These are phyloP conservation scores for Phymanthus crucifer DNA, from an alignment of 92 coral and sea anemone genomes.

Conservation along the genomic window DNA sequence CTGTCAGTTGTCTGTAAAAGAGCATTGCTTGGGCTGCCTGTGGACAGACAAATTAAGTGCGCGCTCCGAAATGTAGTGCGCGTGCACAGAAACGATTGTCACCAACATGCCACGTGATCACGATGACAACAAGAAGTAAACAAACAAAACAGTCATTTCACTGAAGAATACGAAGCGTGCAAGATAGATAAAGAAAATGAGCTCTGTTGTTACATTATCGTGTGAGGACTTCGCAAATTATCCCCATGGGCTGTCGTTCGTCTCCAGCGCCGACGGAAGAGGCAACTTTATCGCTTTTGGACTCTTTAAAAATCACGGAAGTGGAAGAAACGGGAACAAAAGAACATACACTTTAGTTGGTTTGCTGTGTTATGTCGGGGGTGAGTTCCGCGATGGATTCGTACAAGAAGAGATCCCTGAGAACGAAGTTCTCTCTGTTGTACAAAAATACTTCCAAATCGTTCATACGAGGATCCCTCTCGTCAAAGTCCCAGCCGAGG, in stretches of 20 bases:
- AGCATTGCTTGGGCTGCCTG: too few species aligned
- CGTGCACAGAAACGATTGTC: conserved; percentile 1
- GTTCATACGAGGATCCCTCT: conserved; percentile 42
- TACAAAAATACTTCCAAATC: conserved; percentile 36
- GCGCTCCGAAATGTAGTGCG: conserved; percentile 10
- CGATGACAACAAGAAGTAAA: conserved; percentile 18
- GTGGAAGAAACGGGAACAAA: conserved; percentile 33
- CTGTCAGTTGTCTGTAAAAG: too few species aligned
- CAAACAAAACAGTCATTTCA: conserved; percentile 14
- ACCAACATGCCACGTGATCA: conserved; percentile 31
- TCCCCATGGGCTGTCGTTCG: conserved; percentile 52
- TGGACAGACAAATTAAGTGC: neutral
- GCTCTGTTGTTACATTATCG: conserved; percentile 17
- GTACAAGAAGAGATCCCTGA: conserved; percentile 51
- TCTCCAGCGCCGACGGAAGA: conserved; percentile 64
- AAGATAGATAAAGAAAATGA: conserved; percentile 14
- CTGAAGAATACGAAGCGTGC: neutral
- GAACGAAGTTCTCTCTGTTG: conserved; percentile 36
- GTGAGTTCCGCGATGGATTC: conserved; percentile 69
- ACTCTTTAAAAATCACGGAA: conserved; percentile 51
- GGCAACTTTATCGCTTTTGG: conserved; percentile 60
- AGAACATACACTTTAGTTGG: conserved; percentile 47
- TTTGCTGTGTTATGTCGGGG: conserved; percentile 59
- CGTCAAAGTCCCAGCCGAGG: conserved; percentile 50
- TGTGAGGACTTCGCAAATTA: conserved; percentile 30